These are phyloP conservation scores for Lobophora halterata DNA, from an alignment of 2,888 invertebrate species.

Conservation along the genomic window DNA sequence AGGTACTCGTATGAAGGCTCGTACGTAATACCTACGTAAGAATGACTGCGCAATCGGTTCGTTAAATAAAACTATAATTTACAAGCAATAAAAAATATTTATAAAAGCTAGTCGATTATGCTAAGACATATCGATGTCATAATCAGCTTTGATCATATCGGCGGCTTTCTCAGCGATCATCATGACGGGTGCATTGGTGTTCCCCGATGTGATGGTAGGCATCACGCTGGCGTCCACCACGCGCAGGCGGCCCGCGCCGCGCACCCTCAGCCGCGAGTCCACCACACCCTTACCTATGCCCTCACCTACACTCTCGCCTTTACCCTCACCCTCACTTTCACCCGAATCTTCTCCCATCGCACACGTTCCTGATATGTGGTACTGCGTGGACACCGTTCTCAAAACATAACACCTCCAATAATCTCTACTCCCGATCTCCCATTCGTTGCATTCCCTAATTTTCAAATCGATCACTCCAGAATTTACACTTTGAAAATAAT, in stretches of 20 bases:
- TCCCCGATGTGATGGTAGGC: conserved; percentile 77
- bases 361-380: conserved; percentile 59
- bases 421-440: conserved; percentile 35
- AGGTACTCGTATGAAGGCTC: too few species aligned
- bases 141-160: conserved; percentile 16
- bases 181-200: conserved; percentile 75
- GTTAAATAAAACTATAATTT: too few species aligned
- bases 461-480: conserved; percentile 36
- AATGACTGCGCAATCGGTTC: too few species aligned
- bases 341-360: conserved; percentile 53
- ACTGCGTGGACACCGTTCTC: conserved; percentile 81
- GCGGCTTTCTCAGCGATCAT: conserved; percentile 36
- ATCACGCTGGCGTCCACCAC: conserved; percentile 42
- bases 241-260: conserved; percentile 23
- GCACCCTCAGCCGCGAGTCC: conserved; percentile 41
- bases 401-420: conserved; percentile 52
- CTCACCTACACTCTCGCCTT: too few species aligned
- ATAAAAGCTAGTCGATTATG: too few species aligned
- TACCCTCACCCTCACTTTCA: too few species aligned
- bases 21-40: too few species aligned
- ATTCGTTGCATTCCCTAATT: conserved; percentile 35
- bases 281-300: conserved; percentile 47
- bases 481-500: conserved; percentile 26
- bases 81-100: too few species aligned
- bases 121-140: background rate